Conservation (phyloP, 2,888 invertebrate genomes). For the Hyposoter didymator region DNA sequence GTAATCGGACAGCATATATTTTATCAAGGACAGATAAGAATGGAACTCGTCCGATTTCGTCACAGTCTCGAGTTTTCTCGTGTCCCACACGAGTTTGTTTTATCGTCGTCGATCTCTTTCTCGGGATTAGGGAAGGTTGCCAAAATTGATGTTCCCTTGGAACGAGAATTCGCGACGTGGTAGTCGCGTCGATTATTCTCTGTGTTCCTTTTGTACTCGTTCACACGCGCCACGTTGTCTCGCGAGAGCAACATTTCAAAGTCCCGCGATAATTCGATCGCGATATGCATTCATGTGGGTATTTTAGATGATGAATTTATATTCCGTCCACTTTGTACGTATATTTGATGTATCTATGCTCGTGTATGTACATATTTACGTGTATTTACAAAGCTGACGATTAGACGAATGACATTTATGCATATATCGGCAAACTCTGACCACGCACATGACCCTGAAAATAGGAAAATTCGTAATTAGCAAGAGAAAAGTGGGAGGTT, state of each 20-base stretch:
- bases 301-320: too few species aligned
- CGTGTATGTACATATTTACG: not conserved
- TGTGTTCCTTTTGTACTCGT: not conserved
- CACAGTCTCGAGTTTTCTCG: constrained; percentile 67
- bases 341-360: not conserved
- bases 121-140: constrained; percentile 63
- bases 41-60: constrained; percentile 77
- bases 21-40: constrained; percentile 81
- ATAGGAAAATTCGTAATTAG: constrained; percentile 39
- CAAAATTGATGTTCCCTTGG: constrained; percentile 68
- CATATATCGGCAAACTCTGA: constrained; percentile 19
- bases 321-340: too few species aligned
- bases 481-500: not conserved
- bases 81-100: constrained; percentile 33
- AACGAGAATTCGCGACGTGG: not conserved
- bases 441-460: constrained; percentile 52
- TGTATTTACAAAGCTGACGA: not conserved
- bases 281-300: not conserved
- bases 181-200: not conserved
- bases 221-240: constrained; percentile 3
- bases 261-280: not conserved
- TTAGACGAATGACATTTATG: not conserved
- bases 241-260: not conserved
- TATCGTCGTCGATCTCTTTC: constrained; percentile 16
- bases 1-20: constrained; percentile 44